These are phyloP conservation scores for Eulacestoma nigropectus DNA, from an alignment of 2,113 vertebrate genomes.

Conservation along the genomic window DNA sequence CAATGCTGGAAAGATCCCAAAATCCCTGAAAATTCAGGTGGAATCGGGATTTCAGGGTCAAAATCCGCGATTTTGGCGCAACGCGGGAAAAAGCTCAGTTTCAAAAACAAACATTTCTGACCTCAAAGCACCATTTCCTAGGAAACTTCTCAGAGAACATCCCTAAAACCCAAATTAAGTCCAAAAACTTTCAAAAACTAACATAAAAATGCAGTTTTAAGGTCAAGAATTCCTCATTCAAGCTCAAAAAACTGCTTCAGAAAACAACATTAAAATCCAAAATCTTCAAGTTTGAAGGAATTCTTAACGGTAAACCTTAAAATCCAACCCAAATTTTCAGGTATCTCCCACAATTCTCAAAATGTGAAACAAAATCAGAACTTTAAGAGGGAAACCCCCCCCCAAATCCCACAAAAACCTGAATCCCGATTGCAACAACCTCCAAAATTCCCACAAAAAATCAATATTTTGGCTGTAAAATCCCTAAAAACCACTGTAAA, in stretches of 20 bases:
- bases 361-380: accelerated
- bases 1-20: accelerated
- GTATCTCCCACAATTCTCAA: too few relatives aligned
- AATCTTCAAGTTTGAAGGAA: accelerated
- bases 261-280: accelerated
- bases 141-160: accelerated
- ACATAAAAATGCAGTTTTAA: too few relatives aligned
- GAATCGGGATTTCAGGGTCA: accelerated
- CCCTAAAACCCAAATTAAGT: accelerated
- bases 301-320: accelerated
- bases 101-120: accelerated
- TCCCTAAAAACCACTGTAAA: accelerated
- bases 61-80: accelerated
- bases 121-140: accelerated
- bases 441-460: background rate
- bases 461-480: accelerated
- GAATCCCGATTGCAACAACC: accelerated
- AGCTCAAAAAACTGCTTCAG: accelerated
- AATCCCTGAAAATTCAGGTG: accelerated
- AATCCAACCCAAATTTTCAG: too few relatives aligned
- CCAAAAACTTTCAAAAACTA: accelerated
- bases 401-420: accelerated
- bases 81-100: too few relatives aligned
- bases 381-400: accelerated
- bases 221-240: accelerated